Conservation (phyloP, 2,113 vertebrate genomes). For the Entomyzon cyanotis region DNA sequence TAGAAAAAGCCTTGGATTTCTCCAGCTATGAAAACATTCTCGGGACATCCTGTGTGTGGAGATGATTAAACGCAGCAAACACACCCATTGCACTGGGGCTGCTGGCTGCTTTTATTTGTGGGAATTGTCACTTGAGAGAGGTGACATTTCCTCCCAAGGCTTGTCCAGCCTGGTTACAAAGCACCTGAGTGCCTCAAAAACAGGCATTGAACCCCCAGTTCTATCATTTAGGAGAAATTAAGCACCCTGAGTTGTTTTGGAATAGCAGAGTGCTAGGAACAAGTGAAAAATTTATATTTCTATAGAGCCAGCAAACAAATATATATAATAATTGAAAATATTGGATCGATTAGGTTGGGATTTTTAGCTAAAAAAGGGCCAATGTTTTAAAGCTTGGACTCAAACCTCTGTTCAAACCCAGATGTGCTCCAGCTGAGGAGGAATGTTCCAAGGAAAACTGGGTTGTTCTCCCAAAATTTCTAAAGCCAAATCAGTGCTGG, state of each 20-base stretch:
- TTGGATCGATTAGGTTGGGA: neutral
- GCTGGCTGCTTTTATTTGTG: neutral
- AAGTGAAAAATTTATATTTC: neutral
- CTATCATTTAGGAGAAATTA: neutral
- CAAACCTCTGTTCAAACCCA: neutral
- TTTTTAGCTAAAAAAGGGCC: neutral
- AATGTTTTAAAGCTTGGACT: neutral
- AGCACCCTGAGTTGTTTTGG: neutral
- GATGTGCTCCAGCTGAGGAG: neutral
- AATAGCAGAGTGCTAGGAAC: neutral
- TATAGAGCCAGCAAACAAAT: neutral
- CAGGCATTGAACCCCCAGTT: rapidly evolving
- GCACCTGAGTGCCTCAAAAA: neutral
- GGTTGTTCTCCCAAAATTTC: neutral
- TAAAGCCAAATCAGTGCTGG: neutral
- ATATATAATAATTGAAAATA: neutral
- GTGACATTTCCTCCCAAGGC: neutral
- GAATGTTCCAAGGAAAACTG: neutral
- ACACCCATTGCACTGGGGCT: neutral
- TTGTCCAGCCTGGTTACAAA: neutral
- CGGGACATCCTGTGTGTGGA: constrained; percentile 16
- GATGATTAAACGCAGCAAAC: neutral
- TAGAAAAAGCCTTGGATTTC: constrained; percentile 28
- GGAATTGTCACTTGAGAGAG: neutral
- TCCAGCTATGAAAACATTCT: constrained; percentile 59